Percentiles rank a stretch among this genome's conserved stretches.
phyloP scores from a whole-genome alignment of 1,140 invertebrate species.

The Macrosteles quadrilineatus region DNA sequence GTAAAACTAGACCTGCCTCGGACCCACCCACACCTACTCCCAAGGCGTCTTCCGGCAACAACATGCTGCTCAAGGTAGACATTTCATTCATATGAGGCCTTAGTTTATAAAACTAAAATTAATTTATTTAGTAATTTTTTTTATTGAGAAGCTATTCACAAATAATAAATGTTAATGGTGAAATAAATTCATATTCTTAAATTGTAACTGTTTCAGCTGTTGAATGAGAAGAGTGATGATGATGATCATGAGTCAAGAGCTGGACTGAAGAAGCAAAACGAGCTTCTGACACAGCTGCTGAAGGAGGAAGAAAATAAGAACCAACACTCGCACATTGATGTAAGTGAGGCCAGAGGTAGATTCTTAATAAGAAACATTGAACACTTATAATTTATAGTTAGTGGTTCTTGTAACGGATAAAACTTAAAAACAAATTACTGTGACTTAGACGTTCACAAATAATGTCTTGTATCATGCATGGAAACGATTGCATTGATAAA shows the following conservation, averaged over 20 bases:
- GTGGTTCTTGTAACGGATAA: no score
- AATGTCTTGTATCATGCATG: no score
- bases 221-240: conserved; percentile 79
- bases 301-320: conserved; percentile 57
- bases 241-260: conserved; percentile 65
- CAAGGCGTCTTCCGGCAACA: conserved; percentile 53
- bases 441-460: no score
- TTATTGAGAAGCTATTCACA: no score
- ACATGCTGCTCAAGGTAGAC: conserved; percentile 74
- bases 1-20: conserved; percentile 21
- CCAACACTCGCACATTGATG: conserved; percentile 17
- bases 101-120: no score
- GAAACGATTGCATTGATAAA: no score
- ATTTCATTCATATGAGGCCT: no score
- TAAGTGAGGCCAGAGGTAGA: conserved; percentile 2
- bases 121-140: conserved; percentile 35
- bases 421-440: no score
- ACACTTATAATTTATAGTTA: no score
- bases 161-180: no score
- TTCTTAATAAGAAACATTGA: neutral
- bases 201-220: conserved; percentile 56
- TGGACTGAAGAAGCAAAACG: conserved; percentile 65
- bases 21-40: conserved; percentile 37
- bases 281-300: conserved; percentile 77
- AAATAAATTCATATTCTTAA: no score